phyloP scores from a whole-genome alignment of 2,797 vertebrate genomes.

The Amphiprion clarkii region DNA sequence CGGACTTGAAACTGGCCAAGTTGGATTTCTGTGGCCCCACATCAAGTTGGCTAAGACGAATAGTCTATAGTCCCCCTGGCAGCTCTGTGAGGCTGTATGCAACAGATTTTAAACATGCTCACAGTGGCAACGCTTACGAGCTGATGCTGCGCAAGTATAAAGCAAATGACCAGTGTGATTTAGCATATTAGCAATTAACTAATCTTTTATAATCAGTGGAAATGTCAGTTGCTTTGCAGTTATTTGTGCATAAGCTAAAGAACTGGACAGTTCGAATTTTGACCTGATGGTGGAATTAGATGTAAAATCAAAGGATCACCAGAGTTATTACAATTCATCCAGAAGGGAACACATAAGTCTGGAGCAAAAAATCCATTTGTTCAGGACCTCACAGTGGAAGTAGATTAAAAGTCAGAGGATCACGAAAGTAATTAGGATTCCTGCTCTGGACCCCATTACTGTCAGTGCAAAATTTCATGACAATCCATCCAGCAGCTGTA shows the following conservation, averaged over 20 bases:
- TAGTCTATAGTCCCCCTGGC: neutral
- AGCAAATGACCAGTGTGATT: neutral
- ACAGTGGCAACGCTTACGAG: neutral
- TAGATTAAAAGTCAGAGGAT: neutral
- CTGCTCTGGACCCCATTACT: neutral
- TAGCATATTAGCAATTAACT: neutral
- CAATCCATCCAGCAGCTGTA: neutral
- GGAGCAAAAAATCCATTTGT: too few relatives aligned
- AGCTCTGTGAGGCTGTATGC: conserved; percentile 1
- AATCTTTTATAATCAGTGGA: neutral
- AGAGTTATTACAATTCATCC: too few relatives aligned
- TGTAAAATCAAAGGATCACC: too few relatives aligned
- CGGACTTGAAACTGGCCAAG: conserved; percentile 23
- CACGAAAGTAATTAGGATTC: neutral
- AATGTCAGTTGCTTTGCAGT: neutral
- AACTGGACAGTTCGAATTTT: too few relatives aligned
- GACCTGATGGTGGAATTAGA: too few relatives aligned
- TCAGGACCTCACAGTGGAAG: neutral
- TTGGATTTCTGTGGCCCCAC: conserved; percentile 13
- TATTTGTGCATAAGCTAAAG: neutral
- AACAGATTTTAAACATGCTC: neutral
- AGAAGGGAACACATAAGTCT: too few relatives aligned
- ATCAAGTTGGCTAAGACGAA: neutral
- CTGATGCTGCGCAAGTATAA: neutral
- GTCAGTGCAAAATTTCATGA: neutral